Base-by-base conservation (phyloP, 2,797 vertebrate species). In the Xyrichtys novacula region DNA sequence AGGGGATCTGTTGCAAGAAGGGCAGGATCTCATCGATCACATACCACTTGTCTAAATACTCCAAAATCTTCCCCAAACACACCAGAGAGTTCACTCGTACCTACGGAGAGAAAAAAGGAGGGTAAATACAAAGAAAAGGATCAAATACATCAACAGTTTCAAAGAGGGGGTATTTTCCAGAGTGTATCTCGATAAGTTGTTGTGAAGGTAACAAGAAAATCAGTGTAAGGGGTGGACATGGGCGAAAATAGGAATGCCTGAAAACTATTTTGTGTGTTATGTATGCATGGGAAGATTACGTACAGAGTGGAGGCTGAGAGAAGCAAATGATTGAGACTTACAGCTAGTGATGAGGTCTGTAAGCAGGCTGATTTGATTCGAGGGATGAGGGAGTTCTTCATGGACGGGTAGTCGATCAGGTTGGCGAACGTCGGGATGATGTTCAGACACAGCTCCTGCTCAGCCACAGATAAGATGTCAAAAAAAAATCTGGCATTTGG, bases 391-490 rank as follows among this genome's bases (percentile, higher is more conserved):
- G 98, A 93, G 84, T 99, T 99, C 95, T 99, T 99, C 96, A 99
- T 99, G 70, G 98, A 99, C 7, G 98, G 97, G 80, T 99, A 99
- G 80, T 99, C 98, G 65, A 99, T 98, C 88, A 99, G 94, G 93
- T 98, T 99, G 89, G 98, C 96, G 88, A 99, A 99, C 0, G 97
- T 97, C 9, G 98, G 98, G 89, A 99, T 99, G 93, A 99, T 99
- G 89, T 98, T 99, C 80, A 99, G 90, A 84, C 97, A 99, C 84
- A 99, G 94, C 82, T 99, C 98, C 98, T 99, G 92, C 74, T 61
- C 74, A 1, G 47, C 15, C 62, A 56, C 29, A 76, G 48, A 80
- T 25, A 54, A 75, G 23, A 64, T 2, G 7, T 61, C 31, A 74
- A 31, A 42, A 74, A 31, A 42, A 58, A 70, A 48, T 34, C 17